These are phyloP conservation scores for Didymodactylos carnosus DNA, from an alignment of 2,888 invertebrate genomes.

Conservation along the genomic window DNA sequence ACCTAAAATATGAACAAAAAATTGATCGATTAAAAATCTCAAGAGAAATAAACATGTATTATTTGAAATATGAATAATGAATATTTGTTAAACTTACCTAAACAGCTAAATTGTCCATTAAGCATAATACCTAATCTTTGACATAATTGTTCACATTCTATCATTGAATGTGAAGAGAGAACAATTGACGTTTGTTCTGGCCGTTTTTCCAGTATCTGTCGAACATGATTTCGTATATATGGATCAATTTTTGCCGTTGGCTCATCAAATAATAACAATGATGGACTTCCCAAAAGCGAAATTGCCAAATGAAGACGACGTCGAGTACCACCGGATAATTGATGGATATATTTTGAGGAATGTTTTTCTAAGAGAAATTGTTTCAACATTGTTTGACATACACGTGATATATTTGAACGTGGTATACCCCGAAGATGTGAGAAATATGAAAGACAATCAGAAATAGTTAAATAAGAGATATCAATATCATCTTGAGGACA, in stretches of 20 bases:
- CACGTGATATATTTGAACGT: not conserved
- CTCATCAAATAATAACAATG: not conserved
- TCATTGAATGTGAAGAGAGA: not conserved
- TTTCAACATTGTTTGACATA: not conserved
- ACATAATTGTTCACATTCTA: not conserved
- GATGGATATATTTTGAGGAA: not conserved
- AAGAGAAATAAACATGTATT: too few relatives aligned
- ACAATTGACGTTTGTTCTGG: not conserved
- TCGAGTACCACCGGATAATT: not conserved
- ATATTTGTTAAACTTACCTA: too few relatives aligned
- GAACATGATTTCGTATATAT: not conserved
- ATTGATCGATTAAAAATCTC: too few relatives aligned
- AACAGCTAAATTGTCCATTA: not conserved
- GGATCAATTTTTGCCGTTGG: not conserved
- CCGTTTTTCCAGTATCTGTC: not conserved
- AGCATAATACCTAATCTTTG: not conserved
- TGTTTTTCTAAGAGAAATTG: not conserved
- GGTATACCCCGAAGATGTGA: not conserved
- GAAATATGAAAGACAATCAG: not conserved
- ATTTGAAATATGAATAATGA: too few relatives aligned
- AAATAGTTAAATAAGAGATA: not conserved
- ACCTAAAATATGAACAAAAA: too few relatives aligned
- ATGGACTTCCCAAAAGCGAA: not conserved
- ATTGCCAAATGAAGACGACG: not conserved
- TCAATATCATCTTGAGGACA: not conserved